Percentiles rank a stretch among this genome's conserved stretches.
phyloP scores from a whole-genome alignment of 2,888 invertebrate genomes.

The Tipula lateralis region DNA sequence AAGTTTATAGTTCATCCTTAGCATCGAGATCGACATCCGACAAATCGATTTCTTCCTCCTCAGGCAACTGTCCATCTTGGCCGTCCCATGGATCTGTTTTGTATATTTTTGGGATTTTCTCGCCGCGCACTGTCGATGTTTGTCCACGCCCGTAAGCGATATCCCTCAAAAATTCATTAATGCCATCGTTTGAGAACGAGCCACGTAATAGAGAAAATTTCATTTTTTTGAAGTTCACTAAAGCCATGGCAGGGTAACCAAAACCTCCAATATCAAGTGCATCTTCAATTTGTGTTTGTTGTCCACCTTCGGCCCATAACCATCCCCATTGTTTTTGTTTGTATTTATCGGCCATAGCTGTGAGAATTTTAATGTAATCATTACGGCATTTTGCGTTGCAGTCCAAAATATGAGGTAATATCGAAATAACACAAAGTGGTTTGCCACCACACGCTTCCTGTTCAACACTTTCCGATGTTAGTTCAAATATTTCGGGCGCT shows the following conservation, averaged over 20 bases:
- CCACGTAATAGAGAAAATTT: conserved; percentile 91
- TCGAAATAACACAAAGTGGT: conserved; percentile 85
- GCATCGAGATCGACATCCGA: conserved; percentile 83
- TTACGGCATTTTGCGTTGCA: conserved; percentile 91
- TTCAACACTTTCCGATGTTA: conserved; percentile 58
- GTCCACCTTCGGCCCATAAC: conserved; percentile 92
- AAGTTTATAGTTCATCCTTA: conserved; percentile 64
- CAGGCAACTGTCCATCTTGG: conserved; percentile 81
- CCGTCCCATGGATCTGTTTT: conserved; percentile 85
- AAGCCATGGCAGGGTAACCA: conserved; percentile 98
- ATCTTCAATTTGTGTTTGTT: conserved; percentile 78
- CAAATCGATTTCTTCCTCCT: conserved; percentile 85
- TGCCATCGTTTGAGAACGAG: conserved; percentile 90
- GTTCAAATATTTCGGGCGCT: conserved; percentile 80
- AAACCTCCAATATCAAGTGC: conserved; percentile 94
- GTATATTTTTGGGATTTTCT: conserved; percentile 67
- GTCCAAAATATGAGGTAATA: conserved; percentile 93
- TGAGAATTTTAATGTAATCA: conserved; percentile 71
- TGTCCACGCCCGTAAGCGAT: conserved; percentile 89
- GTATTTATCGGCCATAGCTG: conserved; percentile 77
- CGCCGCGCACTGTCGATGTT: conserved; percentile 80
- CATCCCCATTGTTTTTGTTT: conserved; percentile 97
- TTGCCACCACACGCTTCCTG: conserved; percentile 76
- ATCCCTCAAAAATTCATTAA: conserved; percentile 90
- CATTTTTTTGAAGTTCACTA: conserved; percentile 93